Base-by-base conservation (phyloP, 1,140 invertebrate species). In the Zaprionus ornatus region DNA sequence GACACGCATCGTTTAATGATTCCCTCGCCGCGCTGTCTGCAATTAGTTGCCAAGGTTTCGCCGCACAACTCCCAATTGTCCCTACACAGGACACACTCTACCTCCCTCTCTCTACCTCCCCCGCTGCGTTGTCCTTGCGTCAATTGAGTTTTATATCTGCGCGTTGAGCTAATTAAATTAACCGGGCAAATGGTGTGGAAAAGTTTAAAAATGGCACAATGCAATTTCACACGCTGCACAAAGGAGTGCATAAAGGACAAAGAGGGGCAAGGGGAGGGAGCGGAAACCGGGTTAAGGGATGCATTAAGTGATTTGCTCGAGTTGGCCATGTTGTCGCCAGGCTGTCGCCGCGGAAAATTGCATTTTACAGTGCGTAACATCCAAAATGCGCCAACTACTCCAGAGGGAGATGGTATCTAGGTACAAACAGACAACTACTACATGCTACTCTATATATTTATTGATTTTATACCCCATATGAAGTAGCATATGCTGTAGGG, bases 91-190 rank as follows among this genome's bases (percentile, higher is more conserved):
- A 17, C 54, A 65, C 32, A 35, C 40, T 40, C 27, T 9, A 1
- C 1, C 42, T 37, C 7, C 7, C 2, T 4, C 50, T n/a, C 48
- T 17, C 27, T 2, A 13, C 21, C 35, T 35, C 29, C 35, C 13
- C 13, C 12, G 50, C 56, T 56, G 35, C 59, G 42, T 59, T 65
- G 68, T 81, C 78, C 82, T 74, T 76, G 82, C 82, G 69, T 74
- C 81, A 85, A 84, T 84, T 81, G 74, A 78, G 78, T 73, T 76
- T 71, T 52, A 57, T 62, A 66, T 72, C 63, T 50, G 65, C 37
- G 65, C 81, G 82, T 42, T 71, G 37, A 71, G 56, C 68, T 87
- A 82, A 87, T 87, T 87, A 84, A 87, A 87, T 87, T 87, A 88
- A 74, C 64, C 82, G 42, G 52, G 21, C 52, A 73, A 75, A 90